These are phyloP conservation scores for Sporophila hypoxantha DNA, from an alignment of 2,113 vertebrate genomes.

Conservation along the genomic window DNA sequence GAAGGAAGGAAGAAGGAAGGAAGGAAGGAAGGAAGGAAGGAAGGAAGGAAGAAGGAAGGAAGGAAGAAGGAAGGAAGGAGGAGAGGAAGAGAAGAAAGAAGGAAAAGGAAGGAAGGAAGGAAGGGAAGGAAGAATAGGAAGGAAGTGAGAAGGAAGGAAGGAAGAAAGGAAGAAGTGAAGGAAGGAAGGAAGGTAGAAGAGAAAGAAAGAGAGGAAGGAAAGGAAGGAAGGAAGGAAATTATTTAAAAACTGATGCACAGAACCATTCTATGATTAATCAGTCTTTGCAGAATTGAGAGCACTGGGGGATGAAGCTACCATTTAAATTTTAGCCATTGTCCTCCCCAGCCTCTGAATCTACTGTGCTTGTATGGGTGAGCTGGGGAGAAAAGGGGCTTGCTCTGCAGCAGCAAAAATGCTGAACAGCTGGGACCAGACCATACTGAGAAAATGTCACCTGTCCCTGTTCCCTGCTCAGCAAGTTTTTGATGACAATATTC, in stretches of 20 bases:
- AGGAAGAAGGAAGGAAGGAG: too few relatives aligned
- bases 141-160: too few relatives aligned
- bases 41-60: too few relatives aligned
- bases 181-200: too few relatives aligned
- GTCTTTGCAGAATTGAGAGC: background rate
- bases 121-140: too few relatives aligned
- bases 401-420: background rate
- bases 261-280: background rate
- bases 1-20: background rate
- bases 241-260: background rate
- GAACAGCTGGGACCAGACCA: background rate
- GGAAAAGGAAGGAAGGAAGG: too few relatives aligned
- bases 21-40: too few relatives aligned
- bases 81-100: too few relatives aligned
- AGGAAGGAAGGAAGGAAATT: too few relatives aligned
- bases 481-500: background rate
- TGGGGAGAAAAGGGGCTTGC: background rate
- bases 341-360: background rate
- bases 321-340: background rate
- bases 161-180: too few relatives aligned
- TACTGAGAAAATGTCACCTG: background rate
- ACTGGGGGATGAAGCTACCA: background rate
- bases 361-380: background rate
- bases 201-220: too few relatives aligned
- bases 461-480: background rate